Percentiles rank a stretch among this genome's conserved stretches.
Evolutionary conservation across 2,888 invertebrate species (phyloP).

Genomic region (Panopea generosa): DNA sequence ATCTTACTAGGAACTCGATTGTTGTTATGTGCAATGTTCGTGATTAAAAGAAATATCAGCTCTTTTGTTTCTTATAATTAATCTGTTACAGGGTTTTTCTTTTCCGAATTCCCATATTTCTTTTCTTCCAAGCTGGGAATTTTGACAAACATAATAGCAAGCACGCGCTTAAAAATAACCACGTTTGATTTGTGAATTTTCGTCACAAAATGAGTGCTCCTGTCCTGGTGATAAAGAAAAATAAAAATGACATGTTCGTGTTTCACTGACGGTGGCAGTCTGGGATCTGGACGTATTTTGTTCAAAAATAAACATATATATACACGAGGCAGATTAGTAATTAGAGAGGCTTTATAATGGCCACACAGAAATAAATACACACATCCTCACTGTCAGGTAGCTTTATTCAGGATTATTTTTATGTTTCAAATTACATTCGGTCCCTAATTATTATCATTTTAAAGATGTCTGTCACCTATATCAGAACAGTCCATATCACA

Average conservation of each 20-base stretch:
- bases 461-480: too few species aligned
- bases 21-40: too few species aligned
- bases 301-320: neutral
- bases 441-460: too few species aligned
- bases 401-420: too few species aligned
- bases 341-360: neutral
- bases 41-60: too few species aligned
- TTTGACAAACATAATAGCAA: conserved; percentile 5
- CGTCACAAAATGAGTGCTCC: conserved; percentile 3
- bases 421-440: too few species aligned
- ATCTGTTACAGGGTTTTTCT: neutral
- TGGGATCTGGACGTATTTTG: neutral
- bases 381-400: too few species aligned
- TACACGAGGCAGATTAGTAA: neutral
- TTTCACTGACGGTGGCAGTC: conserved; percentile 1
- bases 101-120: too few species aligned
- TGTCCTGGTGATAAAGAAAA: neutral
- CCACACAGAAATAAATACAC: conserved; percentile 9
- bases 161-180: conserved; percentile 10
- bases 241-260: conserved; percentile 7
- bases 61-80: conserved; percentile 7
- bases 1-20: too few species aligned
- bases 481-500: too few species aligned
- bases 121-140: neutral
- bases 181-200: conserved; percentile 15